A percentile compares a stretch with the other conserved stretches of the same genome.
Conservation (phyloP, 2,888 invertebrate genomes). For the Metallyticus violacea region DNA sequence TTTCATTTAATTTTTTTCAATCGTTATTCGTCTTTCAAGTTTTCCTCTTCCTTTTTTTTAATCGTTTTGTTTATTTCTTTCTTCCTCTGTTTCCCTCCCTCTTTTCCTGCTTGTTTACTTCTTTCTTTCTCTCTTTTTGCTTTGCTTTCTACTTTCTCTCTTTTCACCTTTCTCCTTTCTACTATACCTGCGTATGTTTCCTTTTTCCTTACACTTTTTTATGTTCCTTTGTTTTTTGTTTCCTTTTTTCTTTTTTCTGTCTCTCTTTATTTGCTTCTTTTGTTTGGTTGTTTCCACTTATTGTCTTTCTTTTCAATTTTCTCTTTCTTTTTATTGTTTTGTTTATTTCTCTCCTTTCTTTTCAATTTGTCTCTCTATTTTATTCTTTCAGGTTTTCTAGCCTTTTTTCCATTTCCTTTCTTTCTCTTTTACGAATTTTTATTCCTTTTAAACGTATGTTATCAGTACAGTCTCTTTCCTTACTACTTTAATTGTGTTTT, state of each 20-base stretch:
- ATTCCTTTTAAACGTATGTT: no score
- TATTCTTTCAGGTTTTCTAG: no score
- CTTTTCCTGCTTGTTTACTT: not conserved
- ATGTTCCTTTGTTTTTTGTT: not conserved
- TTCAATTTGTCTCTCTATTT: no score
- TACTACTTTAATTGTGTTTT: no score
- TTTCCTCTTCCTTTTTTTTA: not conserved
- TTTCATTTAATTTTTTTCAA: not conserved
- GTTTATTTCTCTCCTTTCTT: no score
- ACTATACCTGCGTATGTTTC: not conserved
- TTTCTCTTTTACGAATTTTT: no score
- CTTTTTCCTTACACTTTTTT: not conserved
- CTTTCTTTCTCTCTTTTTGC: not conserved
- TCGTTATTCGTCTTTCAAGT: not conserved
- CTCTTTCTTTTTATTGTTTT: no score
- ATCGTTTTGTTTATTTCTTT: not conserved
- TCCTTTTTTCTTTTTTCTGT: not conserved
- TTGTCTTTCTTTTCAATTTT: no score
- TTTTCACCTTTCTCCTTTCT: not conserved
- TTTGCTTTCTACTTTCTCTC: not conserved
- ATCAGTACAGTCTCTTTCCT: no score
- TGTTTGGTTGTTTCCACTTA: no score
- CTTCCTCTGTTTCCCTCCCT: not conserved
- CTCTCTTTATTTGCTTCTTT: no score
- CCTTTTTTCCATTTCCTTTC: no score